Conservation (phyloP, 30 jellyfish, hydroid and myxozoan genomes). For the Cassiopea xamachana region DNA sequence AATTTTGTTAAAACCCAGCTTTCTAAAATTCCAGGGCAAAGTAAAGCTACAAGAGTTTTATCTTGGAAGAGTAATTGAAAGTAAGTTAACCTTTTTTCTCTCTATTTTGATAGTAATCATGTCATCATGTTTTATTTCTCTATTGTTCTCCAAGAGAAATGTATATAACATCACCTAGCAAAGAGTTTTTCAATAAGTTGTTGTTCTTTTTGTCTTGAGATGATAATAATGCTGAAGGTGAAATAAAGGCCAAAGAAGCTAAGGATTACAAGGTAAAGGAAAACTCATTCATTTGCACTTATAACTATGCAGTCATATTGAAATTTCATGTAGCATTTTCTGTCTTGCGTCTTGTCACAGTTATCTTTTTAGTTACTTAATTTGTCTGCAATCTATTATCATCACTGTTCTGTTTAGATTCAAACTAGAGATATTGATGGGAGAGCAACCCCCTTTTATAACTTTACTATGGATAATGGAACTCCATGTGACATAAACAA, state of each 20-base stretch:
- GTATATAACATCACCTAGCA: too few species aligned
- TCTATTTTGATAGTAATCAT: background rate
- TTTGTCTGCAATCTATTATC: background rate
- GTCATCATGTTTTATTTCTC: too few species aligned
- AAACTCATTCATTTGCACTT: background rate
- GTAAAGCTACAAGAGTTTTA: slow-evolving; percentile 63
- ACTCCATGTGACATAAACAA: slow-evolving; percentile 88
- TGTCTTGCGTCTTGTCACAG: background rate
- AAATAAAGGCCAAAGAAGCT: background rate
- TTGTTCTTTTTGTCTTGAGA: background rate
- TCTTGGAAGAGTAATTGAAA: slow-evolving; percentile 52
- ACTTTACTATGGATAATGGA: slow-evolving; percentile 80
- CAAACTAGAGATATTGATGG: slow-evolving; percentile 73
- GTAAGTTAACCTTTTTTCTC: background rate
- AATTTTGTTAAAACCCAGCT: background rate
- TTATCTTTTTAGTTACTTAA: background rate
- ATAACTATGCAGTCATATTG: background rate
- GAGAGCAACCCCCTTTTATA: slow-evolving; percentile 83
- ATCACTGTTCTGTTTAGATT: slow-evolving; percentile 37
- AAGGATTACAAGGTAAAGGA: background rate
- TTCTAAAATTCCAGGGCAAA: slow-evolving; percentile 14
- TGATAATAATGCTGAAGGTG: background rate
- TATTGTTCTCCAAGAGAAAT: too few species aligned
- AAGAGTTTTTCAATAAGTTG: too few species aligned
- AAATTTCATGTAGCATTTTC: background rate